phyloP scores from a whole-genome alignment of 2,113 vertebrate genomes.

The Paracyprichromis sp. region DNA sequence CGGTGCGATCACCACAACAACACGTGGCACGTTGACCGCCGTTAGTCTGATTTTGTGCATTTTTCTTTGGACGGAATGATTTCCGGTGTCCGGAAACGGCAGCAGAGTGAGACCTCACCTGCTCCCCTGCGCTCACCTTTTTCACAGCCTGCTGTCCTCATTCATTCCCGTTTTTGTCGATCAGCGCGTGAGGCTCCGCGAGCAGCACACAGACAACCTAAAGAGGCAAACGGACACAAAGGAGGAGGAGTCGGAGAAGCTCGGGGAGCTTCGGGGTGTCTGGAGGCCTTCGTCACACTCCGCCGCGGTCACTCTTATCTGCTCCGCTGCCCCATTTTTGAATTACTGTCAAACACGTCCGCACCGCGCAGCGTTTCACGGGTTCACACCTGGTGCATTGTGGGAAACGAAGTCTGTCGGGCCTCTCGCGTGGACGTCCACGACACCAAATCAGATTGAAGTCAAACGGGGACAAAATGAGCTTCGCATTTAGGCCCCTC shows the following conservation, averaged over 20 bases:
- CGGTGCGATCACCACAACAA: neutral
- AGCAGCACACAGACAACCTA: neutral
- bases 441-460: neutral
- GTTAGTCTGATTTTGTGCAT: neutral
- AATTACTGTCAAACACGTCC: slow-evolving; percentile 57
- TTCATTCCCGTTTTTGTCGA: neutral
- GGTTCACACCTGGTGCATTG: neutral
- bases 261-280: neutral
- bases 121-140: neutral
- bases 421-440: neutral
- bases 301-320: accelerated
- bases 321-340: slow-evolving; percentile 65
- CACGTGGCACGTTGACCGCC: accelerated
- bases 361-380: neutral
- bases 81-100: neutral
- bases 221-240: neutral
- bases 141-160: accelerated
- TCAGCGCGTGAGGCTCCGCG: neutral
- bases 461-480: accelerated
- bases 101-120: neutral
- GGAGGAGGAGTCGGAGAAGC: accelerated
- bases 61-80: too few species aligned
- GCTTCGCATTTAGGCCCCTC: accelerated
- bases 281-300: neutral
- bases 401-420: slow-evolving; percentile 30